Evolutionary conservation across 2,888 invertebrate species (phyloP), one percentile per base, ranked within the genome.

Genomic region (Oscheius sp.): DNA sequence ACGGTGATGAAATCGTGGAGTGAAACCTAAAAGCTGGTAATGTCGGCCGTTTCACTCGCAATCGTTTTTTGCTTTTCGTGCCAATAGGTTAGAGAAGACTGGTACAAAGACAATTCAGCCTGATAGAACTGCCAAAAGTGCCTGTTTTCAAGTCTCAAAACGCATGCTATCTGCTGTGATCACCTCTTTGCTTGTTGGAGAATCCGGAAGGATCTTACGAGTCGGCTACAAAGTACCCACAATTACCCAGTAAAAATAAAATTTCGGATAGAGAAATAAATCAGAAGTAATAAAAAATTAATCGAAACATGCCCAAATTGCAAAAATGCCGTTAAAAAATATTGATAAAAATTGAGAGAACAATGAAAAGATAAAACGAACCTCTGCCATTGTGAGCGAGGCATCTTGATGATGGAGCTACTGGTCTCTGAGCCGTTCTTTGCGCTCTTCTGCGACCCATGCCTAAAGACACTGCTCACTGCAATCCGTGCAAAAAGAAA

Each of bases 371-470:
- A 15, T n/a, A n/a, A 57, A 34, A 46, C 63, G 20, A 23, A 83
- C 83, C 83, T 77, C 70, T 83, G 82, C 83, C 83, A 83, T 69
- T 83, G 83, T 25, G 80, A 78, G 53, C 82, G 74, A 52, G 74
- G 80, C 46, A 71, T 70, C 58, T 76, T 76, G 69, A 74, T 57
- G 58, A 72, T 69, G 10, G 75, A 77, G 15, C 71, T 72, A 29
- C 71, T 74, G 23, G 77, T 72, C 25, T 74, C 71, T 10, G 73
- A 74, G 45, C 71, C 70, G 69, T 65, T 65, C 45, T 61, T 61
- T 12, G 17, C 45, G 33, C 72, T 72, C 61, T 80, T 76, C 23
- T 71, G 71, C 20, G 79, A 71, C 42, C 79, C 79, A 70, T 79
- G 79, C 76, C 79, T 79, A 57, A 64, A 79, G 73, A 65, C 66